Conservation (phyloP, 2,797 vertebrate species). For the Onychomys arenicola region DNA sequence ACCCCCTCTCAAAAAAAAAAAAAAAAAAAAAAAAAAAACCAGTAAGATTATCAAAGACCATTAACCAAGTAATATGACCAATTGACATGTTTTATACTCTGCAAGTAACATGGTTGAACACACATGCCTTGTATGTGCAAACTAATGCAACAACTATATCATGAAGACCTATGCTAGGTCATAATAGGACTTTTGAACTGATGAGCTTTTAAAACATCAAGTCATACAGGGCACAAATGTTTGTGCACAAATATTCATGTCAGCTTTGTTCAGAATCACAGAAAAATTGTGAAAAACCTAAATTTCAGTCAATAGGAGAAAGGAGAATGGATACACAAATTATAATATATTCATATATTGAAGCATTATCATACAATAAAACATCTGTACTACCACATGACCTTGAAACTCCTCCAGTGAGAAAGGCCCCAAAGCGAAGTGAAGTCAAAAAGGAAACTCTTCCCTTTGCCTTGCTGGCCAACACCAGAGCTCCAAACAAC, state of each 20-base stretch:
- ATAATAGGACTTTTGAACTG: not conserved
- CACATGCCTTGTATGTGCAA: not conserved
- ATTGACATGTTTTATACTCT: not conserved
- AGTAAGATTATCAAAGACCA: not conserved
- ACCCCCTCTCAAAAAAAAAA: accelerated
- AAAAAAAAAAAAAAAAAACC: not conserved
- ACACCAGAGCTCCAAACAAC: not conserved
- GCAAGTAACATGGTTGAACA: not conserved
- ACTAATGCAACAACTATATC: not conserved
- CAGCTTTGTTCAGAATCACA: not conserved
- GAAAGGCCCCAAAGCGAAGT: not conserved
- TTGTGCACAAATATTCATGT: not conserved
- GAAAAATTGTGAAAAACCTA: not conserved
- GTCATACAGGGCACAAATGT: not conserved
- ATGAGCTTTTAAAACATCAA: not conserved
- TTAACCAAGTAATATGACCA: not conserved
- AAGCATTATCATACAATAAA: not conserved
- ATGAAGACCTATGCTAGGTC: not conserved
- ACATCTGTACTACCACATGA: not conserved
- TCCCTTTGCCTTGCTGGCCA: not conserved
- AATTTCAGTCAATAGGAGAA: not conserved
- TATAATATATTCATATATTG: not conserved
- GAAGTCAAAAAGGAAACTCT: not conserved
- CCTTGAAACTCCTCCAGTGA: not conserved
- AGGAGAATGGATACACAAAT: not conserved